These are phyloP conservation scores for Calonectris borealis DNA, from an alignment of 2,113 vertebrate genomes.

Conservation along the genomic window DNA sequence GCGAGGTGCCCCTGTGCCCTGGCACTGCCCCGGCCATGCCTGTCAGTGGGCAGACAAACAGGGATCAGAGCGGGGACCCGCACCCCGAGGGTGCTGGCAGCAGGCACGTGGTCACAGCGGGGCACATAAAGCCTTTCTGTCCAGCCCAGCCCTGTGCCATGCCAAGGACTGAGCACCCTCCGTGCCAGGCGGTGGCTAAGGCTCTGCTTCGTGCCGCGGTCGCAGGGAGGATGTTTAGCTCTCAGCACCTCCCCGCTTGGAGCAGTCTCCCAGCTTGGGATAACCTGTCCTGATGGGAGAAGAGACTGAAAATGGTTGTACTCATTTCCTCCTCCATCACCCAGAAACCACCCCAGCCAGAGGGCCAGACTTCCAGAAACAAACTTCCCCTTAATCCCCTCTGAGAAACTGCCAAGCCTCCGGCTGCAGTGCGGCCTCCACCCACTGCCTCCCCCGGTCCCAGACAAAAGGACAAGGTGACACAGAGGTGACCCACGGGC, in stretches of 20 bases:
- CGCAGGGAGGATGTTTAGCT: neutral
- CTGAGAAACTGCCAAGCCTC: neutral
- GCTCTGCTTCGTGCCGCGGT: neutral
- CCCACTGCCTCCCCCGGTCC: neutral
- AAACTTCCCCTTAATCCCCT: neutral
- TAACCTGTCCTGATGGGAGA: neutral
- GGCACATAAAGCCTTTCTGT: neutral
- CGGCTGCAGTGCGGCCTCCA: neutral
- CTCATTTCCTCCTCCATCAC: neutral
- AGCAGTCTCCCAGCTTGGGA: neutral
- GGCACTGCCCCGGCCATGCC: neutral
- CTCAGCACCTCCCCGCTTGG: neutral
- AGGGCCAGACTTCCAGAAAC: neutral
- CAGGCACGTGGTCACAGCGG: neutral
- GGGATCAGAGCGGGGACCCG: neutral
- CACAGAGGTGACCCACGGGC: neutral
- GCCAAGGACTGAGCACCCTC: neutral
- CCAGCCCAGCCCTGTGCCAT: neutral
- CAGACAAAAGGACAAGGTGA: conserved; percentile 31
- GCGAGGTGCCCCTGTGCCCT: neutral
- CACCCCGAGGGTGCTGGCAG: neutral
- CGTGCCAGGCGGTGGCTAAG: neutral
- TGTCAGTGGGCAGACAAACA: neutral
- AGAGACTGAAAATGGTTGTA: neutral
- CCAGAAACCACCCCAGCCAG: neutral